Conservation (phyloP, 2,888 invertebrate genomes). For the Pseudeuparius sepicola region DNA sequence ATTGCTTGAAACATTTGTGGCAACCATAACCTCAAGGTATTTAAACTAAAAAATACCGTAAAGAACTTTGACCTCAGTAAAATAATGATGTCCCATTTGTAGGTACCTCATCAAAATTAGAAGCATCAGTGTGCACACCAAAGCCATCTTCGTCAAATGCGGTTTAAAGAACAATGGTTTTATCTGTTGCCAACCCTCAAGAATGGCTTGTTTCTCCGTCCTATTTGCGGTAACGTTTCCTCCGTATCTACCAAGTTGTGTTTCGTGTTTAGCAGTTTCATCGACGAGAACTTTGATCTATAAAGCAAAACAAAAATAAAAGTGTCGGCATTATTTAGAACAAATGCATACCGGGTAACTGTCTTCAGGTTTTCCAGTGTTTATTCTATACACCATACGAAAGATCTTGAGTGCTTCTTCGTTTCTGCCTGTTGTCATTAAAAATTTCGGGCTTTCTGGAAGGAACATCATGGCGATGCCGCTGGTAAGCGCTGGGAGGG, state of each 20-base stretch:
- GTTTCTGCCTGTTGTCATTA: slow-evolving; percentile 57
- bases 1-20: slow-evolving; percentile 73
- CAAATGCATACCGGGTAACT: slow-evolving; percentile 52
- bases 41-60: slow-evolving; percentile 42
- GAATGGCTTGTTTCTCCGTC: slow-evolving; percentile 40
- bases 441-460: slow-evolving; percentile 71
- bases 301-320: slow-evolving; percentile 29
- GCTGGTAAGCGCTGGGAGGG: slow-evolving; percentile 56
- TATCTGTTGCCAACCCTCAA: slow-evolving; percentile 50
- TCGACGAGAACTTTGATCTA: slow-evolving; percentile 37
- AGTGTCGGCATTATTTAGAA: not conserved
- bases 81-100: too few species aligned
- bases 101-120: slow-evolving; percentile 57
- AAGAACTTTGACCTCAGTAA: not conserved
- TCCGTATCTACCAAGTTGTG: too few species aligned
- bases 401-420: slow-evolving; percentile 56
- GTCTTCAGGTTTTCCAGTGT: slow-evolving; percentile 50
- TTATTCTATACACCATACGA: slow-evolving; percentile 50
- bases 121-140: slow-evolving; percentile 51
- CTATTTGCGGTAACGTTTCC: slow-evolving; percentile 30
- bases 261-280: slow-evolving; percentile 28
- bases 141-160: slow-evolving; percentile 46
- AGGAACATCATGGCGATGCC: slow-evolving; percentile 49
- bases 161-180: slow-evolving; percentile 54
- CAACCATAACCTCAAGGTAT: slow-evolving; percentile 77